A percentile compares a stretch with the other conserved stretches of the same genome.
Conservation (phyloP, 2,797 vertebrate species). For the Allobates femoralis region DNA sequence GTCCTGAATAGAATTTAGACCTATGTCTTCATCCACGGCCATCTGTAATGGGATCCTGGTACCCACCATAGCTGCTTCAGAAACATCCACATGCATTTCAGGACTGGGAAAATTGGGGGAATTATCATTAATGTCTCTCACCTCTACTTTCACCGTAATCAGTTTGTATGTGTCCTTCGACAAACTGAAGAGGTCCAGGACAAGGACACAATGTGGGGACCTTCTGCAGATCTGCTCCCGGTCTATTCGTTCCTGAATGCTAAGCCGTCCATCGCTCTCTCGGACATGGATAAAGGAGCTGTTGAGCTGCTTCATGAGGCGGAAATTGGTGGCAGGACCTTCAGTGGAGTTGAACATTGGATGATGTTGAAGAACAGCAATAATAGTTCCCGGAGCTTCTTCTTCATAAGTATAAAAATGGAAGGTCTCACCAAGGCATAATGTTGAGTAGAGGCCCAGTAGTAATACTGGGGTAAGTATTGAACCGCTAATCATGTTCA, state of each 20-base stretch:
- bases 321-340: slow-evolving; percentile 72
- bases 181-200: slow-evolving; percentile 79
- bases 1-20: slow-evolving; percentile 85
- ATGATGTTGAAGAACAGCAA: slow-evolving; percentile 74
- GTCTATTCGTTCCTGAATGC: slow-evolving; percentile 74
- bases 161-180: slow-evolving; percentile 80
- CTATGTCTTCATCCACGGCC: slow-evolving; percentile 80
- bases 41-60: slow-evolving; percentile 76
- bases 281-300: slow-evolving; percentile 73
- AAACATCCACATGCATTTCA: slow-evolving; percentile 74
- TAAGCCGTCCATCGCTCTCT: slow-evolving; percentile 71
- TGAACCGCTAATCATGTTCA: slow-evolving; percentile 2
- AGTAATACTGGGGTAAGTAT: slow-evolving; percentile 59
- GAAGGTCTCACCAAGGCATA: slow-evolving; percentile 67
- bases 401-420: slow-evolving; percentile 76
- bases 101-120: slow-evolving; percentile 74
- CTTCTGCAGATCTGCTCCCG: slow-evolving; percentile 74
- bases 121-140: slow-evolving; percentile 82
- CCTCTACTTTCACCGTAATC: slow-evolving; percentile 83
- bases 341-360: slow-evolving; percentile 72
- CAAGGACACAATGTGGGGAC: slow-evolving; percentile 73
- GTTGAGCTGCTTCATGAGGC: slow-evolving; percentile 76
- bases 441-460: slow-evolving; percentile 60
- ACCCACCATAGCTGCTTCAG: slow-evolving; percentile 73
- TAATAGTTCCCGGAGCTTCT: slow-evolving; percentile 72